Percentiles rank a stretch among this genome's conserved stretches.
Conservation (phyloP, 2,797 vertebrate species). For the Orestias chungarensis region DNA sequence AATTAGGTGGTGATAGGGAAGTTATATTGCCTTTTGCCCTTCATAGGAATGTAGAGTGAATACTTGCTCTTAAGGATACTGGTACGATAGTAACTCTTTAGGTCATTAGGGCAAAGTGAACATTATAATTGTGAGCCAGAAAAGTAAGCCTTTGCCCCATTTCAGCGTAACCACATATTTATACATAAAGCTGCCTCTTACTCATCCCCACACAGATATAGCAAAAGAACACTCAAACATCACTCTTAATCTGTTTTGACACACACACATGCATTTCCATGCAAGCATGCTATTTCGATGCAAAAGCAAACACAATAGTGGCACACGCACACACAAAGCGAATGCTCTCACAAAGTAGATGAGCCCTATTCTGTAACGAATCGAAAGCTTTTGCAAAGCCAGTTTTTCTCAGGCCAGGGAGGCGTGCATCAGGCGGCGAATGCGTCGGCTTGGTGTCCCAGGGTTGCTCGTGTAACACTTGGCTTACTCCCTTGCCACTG, state of each 20-base stretch:
- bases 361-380: conserved; percentile 77
- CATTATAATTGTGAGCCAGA: conserved; percentile 48
- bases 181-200: conserved; percentile 51
- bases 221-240: conserved; percentile 16
- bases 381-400: conserved; percentile 79
- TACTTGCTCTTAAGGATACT: conserved; percentile 57
- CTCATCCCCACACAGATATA: conserved; percentile 26
- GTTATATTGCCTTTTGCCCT: conserved; percentile 56
- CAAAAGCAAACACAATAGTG: conserved; percentile 49
- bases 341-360: conserved; percentile 73
- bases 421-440: conserved; percentile 79
- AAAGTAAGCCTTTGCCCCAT: conserved; percentile 52
- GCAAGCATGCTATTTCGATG: conserved; percentile 30
- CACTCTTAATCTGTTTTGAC: conserved; percentile 54
- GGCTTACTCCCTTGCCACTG: conserved; percentile 81
- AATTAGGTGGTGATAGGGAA: conserved; percentile 53
- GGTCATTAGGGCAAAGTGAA: conserved; percentile 55
- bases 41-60: conserved; percentile 31
- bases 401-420: conserved; percentile 74
- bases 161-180: conserved; percentile 67
- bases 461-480: conserved; percentile 81
- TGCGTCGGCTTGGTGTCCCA: conserved; percentile 75
- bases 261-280: conserved; percentile 32
- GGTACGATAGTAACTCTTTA: conserved; percentile 43
- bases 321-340: conserved; percentile 58